These are phyloP conservation scores for Phataginus tricuspis DNA, from an alignment of 2,797 vertebrate species.

Conservation along the genomic window DNA sequence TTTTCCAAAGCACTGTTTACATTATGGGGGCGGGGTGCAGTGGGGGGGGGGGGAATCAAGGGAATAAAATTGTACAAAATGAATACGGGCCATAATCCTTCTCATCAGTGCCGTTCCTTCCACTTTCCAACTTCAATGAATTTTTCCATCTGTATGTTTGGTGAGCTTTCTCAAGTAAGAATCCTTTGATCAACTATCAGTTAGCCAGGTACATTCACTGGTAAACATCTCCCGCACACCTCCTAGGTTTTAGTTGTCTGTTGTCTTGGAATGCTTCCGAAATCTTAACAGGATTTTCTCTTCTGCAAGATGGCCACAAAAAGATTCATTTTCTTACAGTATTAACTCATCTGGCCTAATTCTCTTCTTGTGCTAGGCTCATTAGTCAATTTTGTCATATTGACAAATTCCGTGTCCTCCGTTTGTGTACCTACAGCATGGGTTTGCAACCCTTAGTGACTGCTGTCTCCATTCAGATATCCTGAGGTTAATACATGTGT, in stretches of 20 bases:
- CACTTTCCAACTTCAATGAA: background rate
- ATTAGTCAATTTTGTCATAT: background rate
- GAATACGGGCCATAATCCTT: background rate
- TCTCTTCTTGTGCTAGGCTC: background rate
- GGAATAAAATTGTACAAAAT: background rate
- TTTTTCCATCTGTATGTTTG: background rate
- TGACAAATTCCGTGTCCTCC: background rate
- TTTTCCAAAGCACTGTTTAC: constrained; percentile 47
- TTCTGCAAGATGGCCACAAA: background rate
- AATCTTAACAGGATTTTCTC: background rate
- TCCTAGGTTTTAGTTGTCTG: background rate
- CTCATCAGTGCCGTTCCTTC: background rate
- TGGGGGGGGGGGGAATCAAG: background rate
- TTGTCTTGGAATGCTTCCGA: background rate
- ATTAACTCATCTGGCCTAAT: background rate
- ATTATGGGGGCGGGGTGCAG: background rate
- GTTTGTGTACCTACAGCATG: background rate
- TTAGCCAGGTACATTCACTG: background rate
- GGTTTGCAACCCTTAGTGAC: background rate
- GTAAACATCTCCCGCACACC: background rate
- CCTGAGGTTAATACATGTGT: background rate
- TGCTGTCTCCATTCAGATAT: background rate
- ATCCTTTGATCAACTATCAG: background rate
- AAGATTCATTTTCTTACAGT: background rate
- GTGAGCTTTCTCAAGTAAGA: background rate